Evolutionary conservation across 2,113 vertebrate genomes (phyloP).

Genomic region (Phoenicopterus ruber): DNA sequence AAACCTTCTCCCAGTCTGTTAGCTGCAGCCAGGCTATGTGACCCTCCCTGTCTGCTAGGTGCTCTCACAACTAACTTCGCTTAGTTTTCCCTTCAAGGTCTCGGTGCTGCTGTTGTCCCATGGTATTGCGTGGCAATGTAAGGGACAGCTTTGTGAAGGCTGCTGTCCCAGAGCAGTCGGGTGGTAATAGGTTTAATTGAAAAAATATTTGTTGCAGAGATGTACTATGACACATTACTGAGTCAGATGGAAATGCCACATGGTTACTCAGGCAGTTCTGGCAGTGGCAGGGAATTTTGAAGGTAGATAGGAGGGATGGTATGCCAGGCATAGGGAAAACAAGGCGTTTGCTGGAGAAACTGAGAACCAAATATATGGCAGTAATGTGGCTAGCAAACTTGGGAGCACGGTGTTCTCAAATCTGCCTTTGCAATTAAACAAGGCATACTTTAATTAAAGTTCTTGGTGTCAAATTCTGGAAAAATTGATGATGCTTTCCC

Average conservation of each 20-base stretch:
- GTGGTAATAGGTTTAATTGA: neutral
- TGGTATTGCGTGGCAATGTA: neutral
- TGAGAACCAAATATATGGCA: neutral
- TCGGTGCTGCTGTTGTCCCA: neutral
- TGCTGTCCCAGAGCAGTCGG: neutral
- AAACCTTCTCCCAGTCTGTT: neutral
- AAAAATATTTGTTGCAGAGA: neutral
- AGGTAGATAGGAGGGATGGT: neutral
- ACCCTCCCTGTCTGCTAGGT: neutral
- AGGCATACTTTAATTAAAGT: neutral
- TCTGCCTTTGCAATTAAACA: neutral
- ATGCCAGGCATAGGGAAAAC: neutral
- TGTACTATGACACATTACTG: neutral
- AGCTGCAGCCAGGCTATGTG: neutral
- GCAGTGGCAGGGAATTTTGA: neutral
- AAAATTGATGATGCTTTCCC: neutral
- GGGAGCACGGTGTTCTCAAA: neutral
- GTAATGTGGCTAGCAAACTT: neutral
- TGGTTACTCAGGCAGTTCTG: neutral
- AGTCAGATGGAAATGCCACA: slow-evolving; percentile 6
- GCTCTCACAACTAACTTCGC: neutral
- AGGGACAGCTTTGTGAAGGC: neutral
- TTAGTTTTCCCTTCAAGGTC: neutral
- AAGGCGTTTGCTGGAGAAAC: neutral
- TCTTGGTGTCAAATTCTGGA: neutral